These are phyloP conservation scores for Oenanthe oenanthe DNA, from an alignment of 2,113 vertebrate species.

Conservation along the genomic window DNA sequence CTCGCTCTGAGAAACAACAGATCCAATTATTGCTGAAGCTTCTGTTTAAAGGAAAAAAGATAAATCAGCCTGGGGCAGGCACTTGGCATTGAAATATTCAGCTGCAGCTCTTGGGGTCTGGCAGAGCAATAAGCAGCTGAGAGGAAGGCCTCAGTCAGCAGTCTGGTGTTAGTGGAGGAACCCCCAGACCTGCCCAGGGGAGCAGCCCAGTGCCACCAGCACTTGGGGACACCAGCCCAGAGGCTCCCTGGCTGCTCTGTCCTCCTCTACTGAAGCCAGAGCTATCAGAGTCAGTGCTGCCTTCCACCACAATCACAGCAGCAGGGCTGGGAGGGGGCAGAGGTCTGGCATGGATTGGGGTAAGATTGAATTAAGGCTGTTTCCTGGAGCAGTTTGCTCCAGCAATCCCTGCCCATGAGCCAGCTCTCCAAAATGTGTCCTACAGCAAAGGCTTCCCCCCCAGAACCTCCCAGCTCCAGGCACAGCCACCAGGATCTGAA, in stretches of 20 bases:
- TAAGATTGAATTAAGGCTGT: background rate
- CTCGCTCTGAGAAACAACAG: background rate
- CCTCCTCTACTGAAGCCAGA: background rate
- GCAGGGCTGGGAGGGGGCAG: background rate
- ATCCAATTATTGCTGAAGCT: conserved; percentile 31
- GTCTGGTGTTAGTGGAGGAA: background rate
- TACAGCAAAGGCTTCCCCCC: accelerated
- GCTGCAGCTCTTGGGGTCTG: background rate
- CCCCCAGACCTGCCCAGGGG: background rate
- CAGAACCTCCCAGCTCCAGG: background rate
- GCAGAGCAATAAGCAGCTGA: background rate
- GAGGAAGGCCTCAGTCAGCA: background rate
- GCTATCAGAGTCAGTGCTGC: background rate
- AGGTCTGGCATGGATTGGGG: background rate
- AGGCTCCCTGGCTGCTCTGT: accelerated
- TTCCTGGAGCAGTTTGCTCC: background rate
- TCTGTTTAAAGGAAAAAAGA: conserved; percentile 19
- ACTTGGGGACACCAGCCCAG: background rate
- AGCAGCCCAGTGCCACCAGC: background rate
- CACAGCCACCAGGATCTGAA: background rate
- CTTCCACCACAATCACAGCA: background rate
- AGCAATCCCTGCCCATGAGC: background rate
- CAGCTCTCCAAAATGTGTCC: background rate
- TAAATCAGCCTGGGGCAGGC: background rate
- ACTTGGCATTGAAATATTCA: background rate